A percentile compares a stretch with the other conserved stretches of the same genome.
Conservation (phyloP, 2,113 vertebrate genomes). For the Crotalus horridus region DNA sequence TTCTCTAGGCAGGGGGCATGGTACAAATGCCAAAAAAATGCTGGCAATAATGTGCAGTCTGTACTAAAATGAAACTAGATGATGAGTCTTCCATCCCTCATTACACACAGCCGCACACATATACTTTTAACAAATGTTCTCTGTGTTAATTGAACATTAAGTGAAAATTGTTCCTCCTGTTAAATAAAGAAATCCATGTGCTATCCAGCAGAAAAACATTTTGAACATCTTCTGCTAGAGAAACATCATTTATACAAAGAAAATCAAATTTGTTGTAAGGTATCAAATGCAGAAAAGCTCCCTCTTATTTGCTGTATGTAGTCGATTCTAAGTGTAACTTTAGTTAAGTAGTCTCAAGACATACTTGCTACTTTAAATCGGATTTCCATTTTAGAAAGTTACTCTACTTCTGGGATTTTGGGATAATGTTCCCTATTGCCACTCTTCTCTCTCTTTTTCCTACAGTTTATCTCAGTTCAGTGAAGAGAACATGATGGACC, state of each 20-base stretch:
- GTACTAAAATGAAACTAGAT: conserved; percentile 24
- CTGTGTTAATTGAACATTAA: conserved; percentile 31
- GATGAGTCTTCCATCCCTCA: conserved; percentile 30
- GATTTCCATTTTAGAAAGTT: not conserved
- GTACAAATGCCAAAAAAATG: conserved; percentile 22
- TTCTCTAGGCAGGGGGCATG: conserved; percentile 17
- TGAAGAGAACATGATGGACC: conserved; percentile 99
- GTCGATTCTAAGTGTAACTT: not conserved
- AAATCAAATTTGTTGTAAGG: not conserved
- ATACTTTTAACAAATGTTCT: conserved; percentile 26
- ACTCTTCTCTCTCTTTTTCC: conserved; percentile 17
- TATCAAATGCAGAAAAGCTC: not conserved
- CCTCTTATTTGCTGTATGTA: not conserved
- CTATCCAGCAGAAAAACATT: not conserved
- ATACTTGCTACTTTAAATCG: not conserved
- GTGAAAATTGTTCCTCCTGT: conserved; percentile 20
- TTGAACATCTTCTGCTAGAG: not conserved
- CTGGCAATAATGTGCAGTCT: not conserved
- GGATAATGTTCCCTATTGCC: conserved; percentile 24
- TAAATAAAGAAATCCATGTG: conserved; percentile 40
- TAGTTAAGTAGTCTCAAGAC: not conserved
- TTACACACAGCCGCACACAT: not conserved
- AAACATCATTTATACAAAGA: not conserved
- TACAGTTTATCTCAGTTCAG: conserved; percentile 96
- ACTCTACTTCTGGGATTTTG: not conserved